Base-by-base conservation (phyloP, 2,888 invertebrate genomes). In the Tetragnatha montana region DNA sequence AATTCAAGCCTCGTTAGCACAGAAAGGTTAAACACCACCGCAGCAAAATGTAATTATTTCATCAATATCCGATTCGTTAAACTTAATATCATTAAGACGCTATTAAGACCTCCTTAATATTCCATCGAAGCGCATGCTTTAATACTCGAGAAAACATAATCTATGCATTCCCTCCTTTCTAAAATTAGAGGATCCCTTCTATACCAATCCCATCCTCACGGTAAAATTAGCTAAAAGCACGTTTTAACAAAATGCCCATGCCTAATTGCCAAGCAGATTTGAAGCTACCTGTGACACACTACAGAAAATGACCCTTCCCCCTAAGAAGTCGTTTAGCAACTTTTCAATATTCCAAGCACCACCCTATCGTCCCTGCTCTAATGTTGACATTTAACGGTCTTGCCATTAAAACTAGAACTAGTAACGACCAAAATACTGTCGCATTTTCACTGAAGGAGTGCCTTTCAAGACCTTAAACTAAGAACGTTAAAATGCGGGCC, bases 331-430 rank as follows among this genome's bases (percentile, higher is more conserved):
- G 76, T 87, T 87, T 87, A 60, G 50, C 51, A 81, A 87, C 87
- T 87, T 87, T 82, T 81, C 87, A 87, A 87, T 87, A 87, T 87
- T 81, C 87, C 70, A 76, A 81, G 69, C 81, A 22, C 70, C 71
- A 75, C 19, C 22, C 76, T 82, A 76, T 82, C 78, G 70, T 60
- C 76, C 50, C 19, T 22, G 60, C 70, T 47, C 71, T 78, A 78
- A 87, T 87, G 81, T 87, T 78, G 71, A 87, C 87, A 81, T 87
- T 87, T 87, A 81, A 76, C 70, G 17, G 51, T 47, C 76, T 70
- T 19, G 8, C 80, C 50, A 47, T 81, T 79, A 73, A 80, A 87
- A 87, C 73, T 86, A 69, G 68, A 79, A 81, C 47, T 81, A 49
- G 87, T 78, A 84, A 88, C 74, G 80, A 50, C 47, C 50, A 79